A percentile compares a stretch with the other conserved stretches of the same genome.
These are phyloP conservation scores for Drepana falcataria DNA, from an alignment of 2,888 invertebrate genomes.

Conservation along the genomic window DNA sequence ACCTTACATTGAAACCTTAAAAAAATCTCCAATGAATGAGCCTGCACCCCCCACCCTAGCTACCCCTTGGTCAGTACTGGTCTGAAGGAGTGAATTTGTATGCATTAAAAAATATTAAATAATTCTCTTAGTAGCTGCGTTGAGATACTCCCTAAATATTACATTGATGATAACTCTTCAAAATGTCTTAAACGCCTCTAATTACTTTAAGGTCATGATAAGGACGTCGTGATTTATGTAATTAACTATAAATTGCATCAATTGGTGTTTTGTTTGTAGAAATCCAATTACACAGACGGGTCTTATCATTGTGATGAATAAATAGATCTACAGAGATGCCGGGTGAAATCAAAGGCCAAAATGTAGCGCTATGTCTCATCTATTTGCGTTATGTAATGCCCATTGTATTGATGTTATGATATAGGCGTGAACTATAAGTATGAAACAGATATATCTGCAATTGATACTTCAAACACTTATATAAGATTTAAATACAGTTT, in stretches of 20 bases:
- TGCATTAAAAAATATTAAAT: too few relatives aligned
- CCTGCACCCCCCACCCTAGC: too few relatives aligned
- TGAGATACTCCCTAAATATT: too few relatives aligned
- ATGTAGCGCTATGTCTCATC: slow-evolving; percentile 16
- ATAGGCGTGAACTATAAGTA: slow-evolving; percentile 40
- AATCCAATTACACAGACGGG: slow-evolving; percentile 9
- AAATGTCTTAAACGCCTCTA: too few relatives aligned
- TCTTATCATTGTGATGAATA: slow-evolving; percentile 24
- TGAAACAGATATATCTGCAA: slow-evolving; percentile 11
- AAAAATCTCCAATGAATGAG: too few relatives aligned
- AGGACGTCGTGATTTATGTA: background rate
- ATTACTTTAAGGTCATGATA: too few relatives aligned
- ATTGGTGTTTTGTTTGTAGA: background rate
- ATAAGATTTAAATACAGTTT: background rate
- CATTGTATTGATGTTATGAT: slow-evolving; percentile 33
- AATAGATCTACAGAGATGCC: slow-evolving; percentile 21
- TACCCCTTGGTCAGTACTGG: too few relatives aligned
- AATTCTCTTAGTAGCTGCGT: too few relatives aligned
- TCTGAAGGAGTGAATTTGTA: too few relatives aligned
- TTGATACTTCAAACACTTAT: background rate
- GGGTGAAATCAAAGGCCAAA: slow-evolving; percentile 24
- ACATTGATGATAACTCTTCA: too few relatives aligned
- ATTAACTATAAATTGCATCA: background rate
- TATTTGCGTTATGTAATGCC: slow-evolving; percentile 32
- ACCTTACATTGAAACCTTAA: too few relatives aligned